Percentiles rank a stretch among this genome's conserved stretches.
These are phyloP conservation scores for Lucinisca nassula DNA, from an alignment of 2,888 invertebrate species.

Conservation along the genomic window DNA sequence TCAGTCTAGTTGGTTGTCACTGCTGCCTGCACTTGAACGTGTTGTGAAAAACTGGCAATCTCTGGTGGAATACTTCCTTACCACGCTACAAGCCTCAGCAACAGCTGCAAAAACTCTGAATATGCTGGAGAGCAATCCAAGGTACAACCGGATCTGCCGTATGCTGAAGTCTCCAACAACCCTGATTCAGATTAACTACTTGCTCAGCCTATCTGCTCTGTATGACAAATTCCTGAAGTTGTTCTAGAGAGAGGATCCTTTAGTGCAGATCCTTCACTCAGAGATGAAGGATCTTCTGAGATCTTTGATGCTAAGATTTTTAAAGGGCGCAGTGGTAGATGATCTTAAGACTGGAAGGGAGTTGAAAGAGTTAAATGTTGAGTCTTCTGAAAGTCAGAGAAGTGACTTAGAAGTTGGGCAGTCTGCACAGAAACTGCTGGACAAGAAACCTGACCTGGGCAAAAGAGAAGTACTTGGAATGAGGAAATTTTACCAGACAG, in stretches of 20 bases:
- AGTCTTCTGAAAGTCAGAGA: too few species aligned
- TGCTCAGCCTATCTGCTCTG: slow-evolving; percentile 41
- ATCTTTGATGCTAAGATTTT: too few species aligned
- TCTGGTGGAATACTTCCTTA: slow-evolving; percentile 46
- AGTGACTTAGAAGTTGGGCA: too few species aligned
- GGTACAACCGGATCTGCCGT: slow-evolving; percentile 54
- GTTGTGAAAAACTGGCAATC: slow-evolving; percentile 57
- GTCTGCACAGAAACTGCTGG: too few species aligned
- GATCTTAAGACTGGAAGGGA: too few species aligned
- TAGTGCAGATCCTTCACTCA: too few species aligned
- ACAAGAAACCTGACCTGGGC: too few species aligned
- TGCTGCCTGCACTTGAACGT: slow-evolving; percentile 53
- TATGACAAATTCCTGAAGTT: slow-evolving; percentile 51
- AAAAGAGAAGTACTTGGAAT: too few species aligned
- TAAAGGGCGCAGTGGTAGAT: too few species aligned
- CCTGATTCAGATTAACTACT: slow-evolving; percentile 53
- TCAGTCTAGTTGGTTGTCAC: slow-evolving; percentile 61
- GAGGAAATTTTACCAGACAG: too few species aligned
- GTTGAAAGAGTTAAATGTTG: too few species aligned
- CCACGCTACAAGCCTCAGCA: slow-evolving; percentile 32
- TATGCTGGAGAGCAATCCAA: slow-evolving; percentile 41
- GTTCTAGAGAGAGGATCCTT: slow-evolving; percentile 56
- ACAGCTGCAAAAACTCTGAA: slow-evolving; percentile 40
- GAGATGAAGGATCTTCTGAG: too few species aligned
- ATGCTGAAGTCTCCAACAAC: slow-evolving; percentile 48